Evolutionary conservation across 2,888 invertebrate genomes (phyloP), one percentile per base, ranked within the genome.

Genomic region (Panopea generosa): DNA sequence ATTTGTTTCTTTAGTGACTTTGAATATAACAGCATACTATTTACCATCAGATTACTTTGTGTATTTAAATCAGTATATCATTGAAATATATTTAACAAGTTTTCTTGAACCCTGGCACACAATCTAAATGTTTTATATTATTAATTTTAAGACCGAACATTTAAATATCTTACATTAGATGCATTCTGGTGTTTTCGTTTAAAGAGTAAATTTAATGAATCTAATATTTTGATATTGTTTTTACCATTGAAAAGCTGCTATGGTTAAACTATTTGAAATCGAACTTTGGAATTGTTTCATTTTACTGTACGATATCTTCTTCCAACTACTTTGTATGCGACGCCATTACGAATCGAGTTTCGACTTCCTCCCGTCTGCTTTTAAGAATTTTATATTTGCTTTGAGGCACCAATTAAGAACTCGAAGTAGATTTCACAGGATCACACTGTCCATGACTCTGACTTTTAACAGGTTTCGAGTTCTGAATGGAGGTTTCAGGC

Each of bases 181-280:
- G n/a, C n/a, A n/a, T n/a, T n/a, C n/a, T n/a, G n/a, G n/a, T n/a
- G n/a, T n/a, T n/a, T n/a, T n/a, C n/a, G n/a, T n/a, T n/a, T n/a
- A n/a, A n/a, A n/a, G n/a, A n/a, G n/a, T n/a, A n/a, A n/a, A n/a
- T n/a, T n/a, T n/a, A n/a, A n/a, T n/a, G n/a, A n/a, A n/a, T n/a
- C n/a, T n/a, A n/a, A n/a, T n/a, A n/a, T n/a, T n/a, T n/a, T n/a
- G n/a, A n/a, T n/a, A n/a, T n/a, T n/a, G n/a, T n/a, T n/a, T n/a
- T n/a, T n/a, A 47, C 89, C 89, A 77, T 89, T 89, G n/a, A 89
- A 87, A 68, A 88, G 70, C 53, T 86, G 86, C 88, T 57, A 84
- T 85, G 24, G 72, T 57, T 61, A 77, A 79, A 33, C 68, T 57
- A 45, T 70, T 69, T 69, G 60, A 78, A 59, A 67, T 76, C 50